Evolutionary conservation across 2,113 vertebrate species (phyloP), one percentile per base, ranked within the genome.

Genomic region (Tetraodon nigroviridis): DNA sequence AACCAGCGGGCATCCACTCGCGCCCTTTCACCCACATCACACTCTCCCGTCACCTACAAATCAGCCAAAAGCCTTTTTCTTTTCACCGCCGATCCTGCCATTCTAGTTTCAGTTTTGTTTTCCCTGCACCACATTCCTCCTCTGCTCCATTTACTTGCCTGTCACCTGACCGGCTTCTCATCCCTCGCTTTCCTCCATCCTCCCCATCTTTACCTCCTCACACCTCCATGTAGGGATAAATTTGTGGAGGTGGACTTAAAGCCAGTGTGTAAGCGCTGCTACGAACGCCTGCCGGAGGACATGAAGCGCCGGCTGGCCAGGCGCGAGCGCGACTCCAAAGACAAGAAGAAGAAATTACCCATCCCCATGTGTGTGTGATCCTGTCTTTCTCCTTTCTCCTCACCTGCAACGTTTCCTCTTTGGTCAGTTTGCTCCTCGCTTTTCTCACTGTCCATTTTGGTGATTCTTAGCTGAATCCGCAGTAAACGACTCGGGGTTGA

Each of bases 231-330:
- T 93, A 99, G 95, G 90, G 93, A 98, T 89, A 99, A 95, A 75
- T 99, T 99, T 94, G 94, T 99, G 90, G 97, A 98, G 89, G 92
- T 99, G 86, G 97, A 99, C 86, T 90, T 99, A 87, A 99, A 97
- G 87, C 97, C 97, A 24, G 93, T 98, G 88, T 99, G 97, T 90
- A 98, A 95, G 86, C 93, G 93, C 85, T 99, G 97, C 90, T 98
- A 98, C 10, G 95, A 98, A 76, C 93, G 92, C 89, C 92, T 99
- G 90, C 97, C 97, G 7, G 93, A 96, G 51, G 94, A 99, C 86
- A 92, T 99, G 89, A 98, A 94, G 81, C 90, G 93, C 62, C 91
- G 94, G 65, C 91, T 99, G 84, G 93, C 95, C 69, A 97, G 90
- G 76, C 92, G 93, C 6, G 94, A 98, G 55, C 92, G 92, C 10